phyloP scores from a whole-genome alignment of 2,113 vertebrate species.

The Acrocephalus arundinaceus region DNA sequence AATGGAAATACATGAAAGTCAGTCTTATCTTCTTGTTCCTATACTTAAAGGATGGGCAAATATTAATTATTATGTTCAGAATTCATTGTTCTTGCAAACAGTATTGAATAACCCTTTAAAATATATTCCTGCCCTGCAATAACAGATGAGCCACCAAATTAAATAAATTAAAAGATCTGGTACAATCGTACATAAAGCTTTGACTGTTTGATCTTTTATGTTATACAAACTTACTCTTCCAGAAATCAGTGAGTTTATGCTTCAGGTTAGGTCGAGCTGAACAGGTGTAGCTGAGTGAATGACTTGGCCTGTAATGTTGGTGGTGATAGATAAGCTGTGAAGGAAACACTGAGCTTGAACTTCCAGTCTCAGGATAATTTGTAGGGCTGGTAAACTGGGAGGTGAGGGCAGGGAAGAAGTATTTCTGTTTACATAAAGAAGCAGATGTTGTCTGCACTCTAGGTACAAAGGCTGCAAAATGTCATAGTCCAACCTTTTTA shows the following conservation, averaged over 20 bases:
- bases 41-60: constrained; percentile 5
- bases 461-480: not conserved
- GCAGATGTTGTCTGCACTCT: not conserved
- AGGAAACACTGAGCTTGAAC: not conserved
- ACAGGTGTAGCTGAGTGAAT: not conserved
- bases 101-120: not conserved
- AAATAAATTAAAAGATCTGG: not conserved
- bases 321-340: not conserved
- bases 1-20: not conserved
- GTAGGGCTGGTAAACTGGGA: not conserved
- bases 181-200: not conserved
- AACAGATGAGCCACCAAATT: not conserved
- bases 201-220: not conserved
- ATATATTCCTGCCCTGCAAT: not conserved
- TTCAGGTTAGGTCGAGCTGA: not conserved
- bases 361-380: not conserved
- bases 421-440: constrained; percentile 12
- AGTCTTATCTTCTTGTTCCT: constrained; percentile 18
- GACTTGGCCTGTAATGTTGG: not conserved
- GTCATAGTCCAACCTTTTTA: not conserved
- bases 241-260: not conserved
- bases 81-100: not conserved
- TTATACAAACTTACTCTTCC: not conserved
- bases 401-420: not conserved
- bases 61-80: constrained; percentile 20